phyloP scores from a whole-genome alignment of 2,888 invertebrate genomes.

The Chydorus sphaericus region DNA sequence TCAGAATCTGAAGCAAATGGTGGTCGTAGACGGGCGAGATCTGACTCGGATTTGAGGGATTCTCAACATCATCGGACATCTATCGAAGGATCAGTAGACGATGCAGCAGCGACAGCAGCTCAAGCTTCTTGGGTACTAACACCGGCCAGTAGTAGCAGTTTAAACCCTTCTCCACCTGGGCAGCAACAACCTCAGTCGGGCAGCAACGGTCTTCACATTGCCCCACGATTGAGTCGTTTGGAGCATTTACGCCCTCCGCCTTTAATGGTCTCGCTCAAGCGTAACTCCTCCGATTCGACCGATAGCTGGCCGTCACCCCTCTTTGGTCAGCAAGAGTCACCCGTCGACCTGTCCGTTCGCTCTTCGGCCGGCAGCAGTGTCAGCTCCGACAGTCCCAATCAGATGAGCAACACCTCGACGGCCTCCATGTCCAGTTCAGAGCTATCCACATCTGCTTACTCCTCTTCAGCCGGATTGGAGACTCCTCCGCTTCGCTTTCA shows the following conservation, averaged over 20 bases:
- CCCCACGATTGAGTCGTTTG: slow-evolving; percentile 25
- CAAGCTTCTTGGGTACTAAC: slow-evolving; percentile 10
- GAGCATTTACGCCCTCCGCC: slow-evolving; percentile 26
- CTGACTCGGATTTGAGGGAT: slow-evolving; percentile 44
- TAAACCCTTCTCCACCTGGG: neutral
- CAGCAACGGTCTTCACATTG: slow-evolving; percentile 17
- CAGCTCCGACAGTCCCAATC: slow-evolving; percentile 22
- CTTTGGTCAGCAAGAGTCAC: slow-evolving; percentile 48
- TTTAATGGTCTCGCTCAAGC: slow-evolving; percentile 27
- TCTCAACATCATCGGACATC: no score
- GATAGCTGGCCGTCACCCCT: slow-evolving; percentile 31
- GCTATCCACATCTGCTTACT: slow-evolving; percentile 18
- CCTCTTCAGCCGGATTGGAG: neutral
- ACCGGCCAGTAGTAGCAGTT: neutral
- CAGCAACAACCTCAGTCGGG: neutral
- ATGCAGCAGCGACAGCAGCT: slow-evolving; percentile 26
- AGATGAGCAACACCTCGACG: slow-evolving; percentile 23
- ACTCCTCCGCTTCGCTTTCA: slow-evolving; percentile 15
- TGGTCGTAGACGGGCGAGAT: slow-evolving; percentile 45
- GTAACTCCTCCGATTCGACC: slow-evolving; percentile 36
- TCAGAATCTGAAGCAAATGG: no score
- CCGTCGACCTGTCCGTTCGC: slow-evolving; percentile 66
- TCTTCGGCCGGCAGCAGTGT: slow-evolving; percentile 23
- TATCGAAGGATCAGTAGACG: no score
- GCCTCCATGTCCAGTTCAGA: slow-evolving; percentile 20